phyloP scores from a whole-genome alignment of 2,113 vertebrate species.

The Aldabrachelys gigantea region DNA sequence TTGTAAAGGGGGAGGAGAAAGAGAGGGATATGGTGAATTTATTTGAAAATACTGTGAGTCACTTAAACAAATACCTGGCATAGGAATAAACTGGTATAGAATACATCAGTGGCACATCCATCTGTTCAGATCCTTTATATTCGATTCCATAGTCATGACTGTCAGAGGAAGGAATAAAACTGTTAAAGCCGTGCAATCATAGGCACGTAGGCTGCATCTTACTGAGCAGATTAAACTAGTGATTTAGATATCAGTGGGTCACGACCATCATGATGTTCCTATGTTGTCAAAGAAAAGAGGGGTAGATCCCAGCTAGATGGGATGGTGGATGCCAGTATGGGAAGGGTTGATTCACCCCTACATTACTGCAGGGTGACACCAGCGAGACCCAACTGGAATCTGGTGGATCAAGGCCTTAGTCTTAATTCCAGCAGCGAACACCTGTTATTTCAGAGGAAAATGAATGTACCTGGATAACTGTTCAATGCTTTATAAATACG shows the following conservation, averaged over 20 bases:
- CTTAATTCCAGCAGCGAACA: background rate
- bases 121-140: conserved; percentile 68
- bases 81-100: conserved; percentile 60
- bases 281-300: background rate
- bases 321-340: background rate
- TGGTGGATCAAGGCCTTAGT: background rate
- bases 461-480: background rate
- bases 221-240: conserved; percentile 57
- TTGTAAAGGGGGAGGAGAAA: conserved; percentile 40
- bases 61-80: conserved; percentile 61
- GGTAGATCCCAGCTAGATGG: background rate
- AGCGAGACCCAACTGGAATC: background rate
- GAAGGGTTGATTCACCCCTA: background rate
- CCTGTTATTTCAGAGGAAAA: background rate
- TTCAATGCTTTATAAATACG: background rate
- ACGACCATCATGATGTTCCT: conserved; percentile 5
- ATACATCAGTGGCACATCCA: conserved; percentile 46
- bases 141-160: conserved; percentile 61
- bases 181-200: conserved; percentile 51
- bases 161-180: conserved; percentile 45
- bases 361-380: background rate
- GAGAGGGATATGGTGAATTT: conserved; percentile 48
- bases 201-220: conserved; percentile 62
- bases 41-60: conserved; percentile 60
- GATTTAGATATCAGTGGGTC: conserved; percentile 58